These are phyloP conservation scores for Osmerus mordax DNA, from an alignment of 2,113 vertebrate species.

Conservation along the genomic window DNA sequence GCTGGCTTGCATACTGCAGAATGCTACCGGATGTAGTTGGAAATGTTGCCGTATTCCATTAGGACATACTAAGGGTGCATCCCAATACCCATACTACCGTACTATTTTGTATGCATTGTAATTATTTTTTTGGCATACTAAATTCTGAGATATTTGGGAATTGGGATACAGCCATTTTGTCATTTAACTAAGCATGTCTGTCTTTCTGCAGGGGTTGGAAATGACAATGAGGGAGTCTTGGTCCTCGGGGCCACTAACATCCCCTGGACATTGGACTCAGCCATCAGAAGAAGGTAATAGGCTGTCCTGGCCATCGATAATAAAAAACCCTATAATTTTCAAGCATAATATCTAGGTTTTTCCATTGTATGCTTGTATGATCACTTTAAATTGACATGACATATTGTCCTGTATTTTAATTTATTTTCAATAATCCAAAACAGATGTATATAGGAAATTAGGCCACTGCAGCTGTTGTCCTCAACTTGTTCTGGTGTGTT, in stretches of 20 bases:
- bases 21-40: too few species aligned
- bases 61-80: too few species aligned
- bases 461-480: background rate
- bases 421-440: background rate
- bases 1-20: too few species aligned
- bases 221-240: conserved; percentile 93
- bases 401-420: background rate
- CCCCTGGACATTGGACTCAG: conserved; percentile 97
- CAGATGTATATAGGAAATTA: too few species aligned
- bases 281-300: conserved; percentile 90
- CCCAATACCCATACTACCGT: too few species aligned
- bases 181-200: background rate
- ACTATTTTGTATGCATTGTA: too few species aligned
- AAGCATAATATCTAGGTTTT: background rate
- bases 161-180: background rate
- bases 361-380: too few species aligned
- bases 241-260: conserved; percentile 98
- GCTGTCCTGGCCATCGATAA: background rate
- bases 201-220: conserved; percentile 82
- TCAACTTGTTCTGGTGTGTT: conserved; percentile 22
- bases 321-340: background rate
- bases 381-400: too few species aligned
- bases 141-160: background rate
- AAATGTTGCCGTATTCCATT: too few species aligned
- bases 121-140: too few species aligned